Base-by-base conservation (phyloP, 2,797 vertebrate species). In the Thripadectes ignobilis region DNA sequence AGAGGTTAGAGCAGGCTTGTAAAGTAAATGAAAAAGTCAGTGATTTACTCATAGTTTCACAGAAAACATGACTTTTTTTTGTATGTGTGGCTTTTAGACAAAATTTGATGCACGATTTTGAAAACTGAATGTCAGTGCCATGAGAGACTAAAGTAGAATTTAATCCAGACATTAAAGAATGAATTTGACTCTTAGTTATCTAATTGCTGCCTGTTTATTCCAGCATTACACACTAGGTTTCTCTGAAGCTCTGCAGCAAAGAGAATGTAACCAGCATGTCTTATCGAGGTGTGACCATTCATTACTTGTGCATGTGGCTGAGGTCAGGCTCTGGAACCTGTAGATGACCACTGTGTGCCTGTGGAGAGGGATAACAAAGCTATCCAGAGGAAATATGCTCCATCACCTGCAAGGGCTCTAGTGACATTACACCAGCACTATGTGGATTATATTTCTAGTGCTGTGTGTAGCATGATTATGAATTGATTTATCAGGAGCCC, bases 231-330 rank as follows among this genome's bases (percentile, higher is more conserved):
- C 36, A 38, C 14, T 48, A 55, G 46, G 36, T 74, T 88, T 88
- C 46, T 92, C 61, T 73, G 75, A 62, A 86, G 61, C 48, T 92
- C 46, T 89, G 57, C 46, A 66, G 12, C 43, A 63, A 74, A 80
- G 39, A 69, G 45, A 85, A 59, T 77, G 61, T 87, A 94, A 76
- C 29, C 62, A 69, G n/a, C 1, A 1, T 81, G 57, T 62, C 73
- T 83, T 86, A 17, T 74, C 89, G 29, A 51, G 24, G 11, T 66
- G 16, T 23, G 34, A 49, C 11, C 24, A 14, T 69, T 84, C 6
- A 2, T 87, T 65, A 59, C 14, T 72, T 30, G n/a, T 71, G 48
- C 36, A 15, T 0, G 0, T 3, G 3, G 26, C 4, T 93, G 59
- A 88, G 54, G 41, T 80, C 65, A 75, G 62, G 52, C 57, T 78